Evolutionary conservation across 2,888 invertebrate genomes (phyloP).

Genomic region (Trissolcus japonicus): DNA sequence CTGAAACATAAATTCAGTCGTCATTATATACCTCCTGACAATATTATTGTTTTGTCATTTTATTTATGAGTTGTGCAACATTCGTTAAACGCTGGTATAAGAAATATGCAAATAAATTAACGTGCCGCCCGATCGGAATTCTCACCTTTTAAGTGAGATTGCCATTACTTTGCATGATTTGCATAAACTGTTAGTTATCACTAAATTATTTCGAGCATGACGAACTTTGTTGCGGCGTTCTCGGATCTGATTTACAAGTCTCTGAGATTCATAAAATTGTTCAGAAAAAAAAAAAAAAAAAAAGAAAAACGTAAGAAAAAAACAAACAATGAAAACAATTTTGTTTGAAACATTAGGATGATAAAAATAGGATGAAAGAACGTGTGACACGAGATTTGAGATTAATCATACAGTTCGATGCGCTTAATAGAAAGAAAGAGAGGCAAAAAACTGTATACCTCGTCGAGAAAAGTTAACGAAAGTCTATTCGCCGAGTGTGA

Average conservation of each 20-base stretch:
- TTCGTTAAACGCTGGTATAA: conserved; percentile 34
- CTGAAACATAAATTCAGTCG: conserved; percentile 14
- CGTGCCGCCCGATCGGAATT: conserved; percentile 37
- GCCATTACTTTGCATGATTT: conserved; percentile 34
- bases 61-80: conserved; percentile 42
- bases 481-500: conserved; percentile 30
- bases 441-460: neutral
- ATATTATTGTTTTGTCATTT: conserved; percentile 22
- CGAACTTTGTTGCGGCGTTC: conserved; percentile 32
- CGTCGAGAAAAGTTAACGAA: conserved; percentile 29
- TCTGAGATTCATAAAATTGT: no score
- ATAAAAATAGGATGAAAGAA: no score
- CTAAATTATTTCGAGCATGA: conserved; percentile 17
- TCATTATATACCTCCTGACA: conserved; percentile 33
- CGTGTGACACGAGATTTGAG: no score
- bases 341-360: no score
- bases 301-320: no score
- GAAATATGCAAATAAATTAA: conserved; percentile 26
- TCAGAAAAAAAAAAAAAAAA: no score
- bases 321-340: no score
- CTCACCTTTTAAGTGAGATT: conserved; percentile 32
- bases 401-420: neutral
- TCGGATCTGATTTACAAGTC: neutral
- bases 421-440: conserved; percentile 2
- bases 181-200: conserved; percentile 31